These are phyloP conservation scores for Typhlichthys subterraneus DNA, from an alignment of 2,797 vertebrate genomes.

Conservation along the genomic window DNA sequence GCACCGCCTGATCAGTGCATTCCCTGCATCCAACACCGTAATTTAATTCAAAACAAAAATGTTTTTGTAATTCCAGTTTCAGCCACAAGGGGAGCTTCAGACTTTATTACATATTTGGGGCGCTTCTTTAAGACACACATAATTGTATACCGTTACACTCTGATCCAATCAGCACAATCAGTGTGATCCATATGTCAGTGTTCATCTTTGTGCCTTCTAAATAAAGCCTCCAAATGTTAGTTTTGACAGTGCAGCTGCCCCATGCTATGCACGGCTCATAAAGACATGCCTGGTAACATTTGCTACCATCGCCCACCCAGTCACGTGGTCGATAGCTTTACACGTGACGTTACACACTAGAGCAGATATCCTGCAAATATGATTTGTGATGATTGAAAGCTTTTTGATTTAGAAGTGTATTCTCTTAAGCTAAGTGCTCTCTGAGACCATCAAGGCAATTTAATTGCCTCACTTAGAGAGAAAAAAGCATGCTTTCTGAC, in stretches of 20 bases:
- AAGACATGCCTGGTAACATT: slow-evolving; percentile 89
- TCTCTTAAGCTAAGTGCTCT: slow-evolving; percentile 99
- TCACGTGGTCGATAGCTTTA: slow-evolving; percentile 91
- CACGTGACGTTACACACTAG: slow-evolving; percentile 85
- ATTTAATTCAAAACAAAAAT: too few relatives aligned
- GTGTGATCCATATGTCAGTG: too few relatives aligned
- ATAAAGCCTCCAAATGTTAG: slow-evolving; percentile 27
- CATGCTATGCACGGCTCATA: slow-evolving; percentile 81
- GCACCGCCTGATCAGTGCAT: too few relatives aligned
- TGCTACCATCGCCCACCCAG: slow-evolving; percentile 87
- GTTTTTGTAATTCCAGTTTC: too few relatives aligned
- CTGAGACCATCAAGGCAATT: slow-evolving; percentile 97
- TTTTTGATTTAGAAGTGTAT: slow-evolving; percentile 99
- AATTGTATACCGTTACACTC: too few relatives aligned
- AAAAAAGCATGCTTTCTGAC: slow-evolving; percentile 89
- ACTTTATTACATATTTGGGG: too few relatives aligned
- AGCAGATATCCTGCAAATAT: slow-evolving; percentile 92
- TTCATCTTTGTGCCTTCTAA: too few relatives aligned
- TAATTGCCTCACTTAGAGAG: slow-evolving; percentile 95
- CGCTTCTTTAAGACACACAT: too few relatives aligned
- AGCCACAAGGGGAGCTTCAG: too few relatives aligned
- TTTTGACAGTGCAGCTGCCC: slow-evolving; percentile 86
- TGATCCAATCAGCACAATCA: too few relatives aligned
- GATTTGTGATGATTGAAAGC: slow-evolving; percentile 99
- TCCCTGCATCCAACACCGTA: too few relatives aligned